Evolutionary conservation across 1,140 invertebrate species (phyloP).

Genomic region (Varroa destructor): DNA sequence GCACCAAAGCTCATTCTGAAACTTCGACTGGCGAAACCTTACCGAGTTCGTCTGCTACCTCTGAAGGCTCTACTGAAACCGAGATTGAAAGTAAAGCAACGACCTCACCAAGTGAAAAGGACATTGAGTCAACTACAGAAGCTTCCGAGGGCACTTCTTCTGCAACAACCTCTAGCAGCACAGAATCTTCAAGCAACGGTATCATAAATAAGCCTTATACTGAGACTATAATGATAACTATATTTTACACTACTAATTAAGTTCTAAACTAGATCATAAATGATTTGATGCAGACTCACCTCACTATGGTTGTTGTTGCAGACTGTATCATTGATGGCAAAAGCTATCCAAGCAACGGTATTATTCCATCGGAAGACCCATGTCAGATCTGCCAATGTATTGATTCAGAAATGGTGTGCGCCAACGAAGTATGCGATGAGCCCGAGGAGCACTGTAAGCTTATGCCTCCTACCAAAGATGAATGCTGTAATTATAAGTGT

Average conservation of each 20-base stretch:
- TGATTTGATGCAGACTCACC: too few species aligned
- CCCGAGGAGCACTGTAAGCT: constrained; percentile 67
- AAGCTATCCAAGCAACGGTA: constrained; percentile 57
- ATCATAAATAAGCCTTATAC: too few species aligned
- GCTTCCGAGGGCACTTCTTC: background rate
- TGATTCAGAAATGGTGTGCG: constrained; percentile 77
- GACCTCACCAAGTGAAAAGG: constrained; percentile 31
- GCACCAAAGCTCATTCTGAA: background rate
- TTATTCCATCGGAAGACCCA: constrained; percentile 52
- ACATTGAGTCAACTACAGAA: constrained; percentile 2
- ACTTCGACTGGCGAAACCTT: constrained; percentile 29
- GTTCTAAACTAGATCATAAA: too few species aligned
- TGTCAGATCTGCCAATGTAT: constrained; percentile 86
- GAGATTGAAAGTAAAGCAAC: background rate
- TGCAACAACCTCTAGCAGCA: background rate
- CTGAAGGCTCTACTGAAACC: background rate
- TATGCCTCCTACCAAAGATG: constrained; percentile 55
- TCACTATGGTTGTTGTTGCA: background rate
- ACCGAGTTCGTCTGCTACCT: background rate
- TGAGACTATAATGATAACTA: too few species aligned
- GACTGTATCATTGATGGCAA: constrained; percentile 58
- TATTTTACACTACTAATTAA: too few species aligned
- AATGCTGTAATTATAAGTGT: constrained; percentile 52
- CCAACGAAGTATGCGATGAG: constrained; percentile 73
- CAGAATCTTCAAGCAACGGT: too few species aligned